Percentiles rank a stretch among this genome's conserved stretches.
Conservation (phyloP, 53 echinoderm and acorn worm species). For the Mesocentrotus franciscanus region DNA sequence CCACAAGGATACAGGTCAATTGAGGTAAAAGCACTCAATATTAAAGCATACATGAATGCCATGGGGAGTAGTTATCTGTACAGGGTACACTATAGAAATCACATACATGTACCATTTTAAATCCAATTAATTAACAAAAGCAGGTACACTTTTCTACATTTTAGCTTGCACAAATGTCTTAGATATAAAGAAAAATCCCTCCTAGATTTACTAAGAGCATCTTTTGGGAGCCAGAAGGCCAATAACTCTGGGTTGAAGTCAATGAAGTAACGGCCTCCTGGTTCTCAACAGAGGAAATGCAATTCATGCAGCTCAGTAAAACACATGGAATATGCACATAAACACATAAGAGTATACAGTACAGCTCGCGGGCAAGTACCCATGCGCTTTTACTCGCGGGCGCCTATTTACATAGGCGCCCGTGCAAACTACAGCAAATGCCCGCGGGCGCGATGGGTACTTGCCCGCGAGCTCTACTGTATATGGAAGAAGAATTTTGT, state of each 20-base stretch:
- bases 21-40: neutral
- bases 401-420: too few species aligned
- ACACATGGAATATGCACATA: neutral
- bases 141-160: neutral
- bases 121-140: neutral
- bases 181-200: neutral
- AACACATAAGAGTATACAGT: too few species aligned
- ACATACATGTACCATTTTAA: neutral
- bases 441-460: too few species aligned
- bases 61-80: neutral
- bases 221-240: too few species aligned
- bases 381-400: too few species aligned
- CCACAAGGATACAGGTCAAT: neutral
- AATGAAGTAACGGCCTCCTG: too few species aligned
- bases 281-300: neutral
- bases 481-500: neutral
- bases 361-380: too few species aligned
- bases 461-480: too few species aligned
- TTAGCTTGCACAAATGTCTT: neutral
- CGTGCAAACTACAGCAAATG: too few species aligned
- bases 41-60: neutral
- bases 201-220: neutral
- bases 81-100: neutral
- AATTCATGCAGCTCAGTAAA: neutral
- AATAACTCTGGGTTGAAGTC: too few species aligned